Base-by-base conservation (phyloP, 2,113 vertebrate genomes). In the Myodes glareolus region DNA sequence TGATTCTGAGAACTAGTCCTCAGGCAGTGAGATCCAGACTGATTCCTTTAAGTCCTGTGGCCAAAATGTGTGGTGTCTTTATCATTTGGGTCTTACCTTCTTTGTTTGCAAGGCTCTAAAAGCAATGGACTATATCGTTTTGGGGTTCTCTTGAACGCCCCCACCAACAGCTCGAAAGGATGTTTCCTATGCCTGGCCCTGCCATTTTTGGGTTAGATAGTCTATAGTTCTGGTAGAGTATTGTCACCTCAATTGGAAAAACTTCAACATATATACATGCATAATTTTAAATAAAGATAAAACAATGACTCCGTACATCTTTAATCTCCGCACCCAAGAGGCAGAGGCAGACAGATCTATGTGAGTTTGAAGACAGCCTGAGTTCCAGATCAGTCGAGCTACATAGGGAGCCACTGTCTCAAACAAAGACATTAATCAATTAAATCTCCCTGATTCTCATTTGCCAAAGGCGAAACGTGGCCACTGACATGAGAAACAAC, bases 401-500 rank as follows among this genome's bases (percentile, higher is more conserved):
- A 29, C n/a, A 61, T 29, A 61, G 25, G 39, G n/a, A 84, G 33
- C 39, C 55, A 16, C 13, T 42, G n/a, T 5, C 23, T 42, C 36
- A 81, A 61, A 61, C 4, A 39, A 82, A 82, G 61, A 23, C 25
- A 82, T 82, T 77, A 90, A 81, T 73, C 88, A 95, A 92, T 95
- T 92, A 93, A 92, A 82, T 85, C 33, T 73, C 13, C 92, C 76
- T 95, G 36, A 27, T 73, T 42, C 72, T 94, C 94, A 88, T 68
- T 92, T 72, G 47, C n/a, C 87, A 95, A 91, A 27, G 33, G 33
- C 29, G 96, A 88, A 52, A 81, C 75, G 36, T 52, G 29, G 17
- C 58, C 61, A 85, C 42, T 94, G 75, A 88, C 73, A 91, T 47
- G 29, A 76, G 36, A 31, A 91, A 93, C 36, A 96, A 42, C 67